Evolutionary conservation across 2,113 vertebrate genomes (phyloP).

Genomic region (Dicaeum eximium): DNA sequence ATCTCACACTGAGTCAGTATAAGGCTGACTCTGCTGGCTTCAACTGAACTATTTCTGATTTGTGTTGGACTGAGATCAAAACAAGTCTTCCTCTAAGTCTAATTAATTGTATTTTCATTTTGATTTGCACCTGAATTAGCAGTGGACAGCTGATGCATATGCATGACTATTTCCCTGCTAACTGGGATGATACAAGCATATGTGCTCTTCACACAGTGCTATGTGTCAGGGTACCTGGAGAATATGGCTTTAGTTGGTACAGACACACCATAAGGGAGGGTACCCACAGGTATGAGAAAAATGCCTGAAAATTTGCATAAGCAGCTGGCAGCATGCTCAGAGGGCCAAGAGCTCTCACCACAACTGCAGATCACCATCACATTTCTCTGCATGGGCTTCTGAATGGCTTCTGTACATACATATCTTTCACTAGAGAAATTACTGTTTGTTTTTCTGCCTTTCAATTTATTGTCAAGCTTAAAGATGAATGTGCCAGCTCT

Average conservation of each 20-base stretch:
- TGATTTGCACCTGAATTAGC: slow-evolving; percentile 21
- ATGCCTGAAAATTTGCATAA: slow-evolving; percentile 43
- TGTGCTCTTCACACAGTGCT: not conserved
- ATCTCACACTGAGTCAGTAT: not conserved
- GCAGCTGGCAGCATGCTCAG: not conserved
- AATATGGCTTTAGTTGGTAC: not conserved
- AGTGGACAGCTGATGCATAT: slow-evolving; percentile 14
- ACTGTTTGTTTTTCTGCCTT: not conserved
- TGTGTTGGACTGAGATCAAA: slow-evolving; percentile 3
- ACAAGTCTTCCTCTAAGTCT: not conserved
- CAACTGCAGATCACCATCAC: not conserved
- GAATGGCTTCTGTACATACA: not conserved
- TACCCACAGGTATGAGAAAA: slow-evolving; percentile 13
- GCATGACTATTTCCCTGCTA: slow-evolving; percentile 36
- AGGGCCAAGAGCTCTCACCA: not conserved
- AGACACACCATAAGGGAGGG: slow-evolving; percentile 16
- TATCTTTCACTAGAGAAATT: not conserved
- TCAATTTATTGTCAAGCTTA: not conserved
- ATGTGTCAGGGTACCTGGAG: not conserved
- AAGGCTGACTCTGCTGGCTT: not conserved
- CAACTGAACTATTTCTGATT: not conserved
- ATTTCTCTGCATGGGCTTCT: not conserved
- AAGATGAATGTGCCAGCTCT: not conserved
- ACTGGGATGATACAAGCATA: slow-evolving; percentile 30
- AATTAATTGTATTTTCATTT: slow-evolving; percentile 49